Base-by-base conservation (phyloP, 2,888 invertebrate genomes). In the Drosophila formosana region DNA sequence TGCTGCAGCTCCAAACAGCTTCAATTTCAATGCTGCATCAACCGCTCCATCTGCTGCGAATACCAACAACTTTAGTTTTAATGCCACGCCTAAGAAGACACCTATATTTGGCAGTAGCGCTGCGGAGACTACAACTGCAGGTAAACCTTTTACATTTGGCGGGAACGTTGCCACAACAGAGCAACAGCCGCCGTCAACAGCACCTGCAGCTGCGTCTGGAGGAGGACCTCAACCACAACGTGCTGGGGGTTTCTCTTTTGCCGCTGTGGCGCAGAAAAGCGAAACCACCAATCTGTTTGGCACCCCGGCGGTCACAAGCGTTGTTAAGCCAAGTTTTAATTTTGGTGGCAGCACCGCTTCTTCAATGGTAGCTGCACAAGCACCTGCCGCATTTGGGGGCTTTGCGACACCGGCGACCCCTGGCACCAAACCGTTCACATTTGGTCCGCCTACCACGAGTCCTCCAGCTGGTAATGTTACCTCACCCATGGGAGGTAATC, bases 211-310 rank as follows among this genome's bases (percentile, higher is more conserved):
- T n/a, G 39, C 37, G 8, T 37, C 26, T 34, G 9, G 46, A 30
- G 45, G 39, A n/a, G 6, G 43, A 7, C 18, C 18, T 1, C 18
- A 18, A 18, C 18, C 18, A 18, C 18, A 18, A 18, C 18, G 2
- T 18, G 30, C 34, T n/a, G 81, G 88, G 4, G 82, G 86, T 0
- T 82, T 82, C 37, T 71, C 78, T 5, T 78, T 75, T 76, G 60
- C 51, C 11, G 53, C 64, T 7, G 64, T 61, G 5, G 32, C 66
- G 18, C 47, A 75, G 70, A 55, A 68, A 50, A 65, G 28, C 13
- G 58, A 77, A 4, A 25, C 81, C 1, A 60, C 64, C 34, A 82
- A 75, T 46, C 51, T 79, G 4, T 86, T 89, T 66, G 72, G 75
- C 13, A 37, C 70, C 9, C 57, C 66, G 26, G 6, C 50, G 34